Evolutionary conservation across 1,140 invertebrate genomes (phyloP).

Genomic region (Drosophila busckii): DNA sequence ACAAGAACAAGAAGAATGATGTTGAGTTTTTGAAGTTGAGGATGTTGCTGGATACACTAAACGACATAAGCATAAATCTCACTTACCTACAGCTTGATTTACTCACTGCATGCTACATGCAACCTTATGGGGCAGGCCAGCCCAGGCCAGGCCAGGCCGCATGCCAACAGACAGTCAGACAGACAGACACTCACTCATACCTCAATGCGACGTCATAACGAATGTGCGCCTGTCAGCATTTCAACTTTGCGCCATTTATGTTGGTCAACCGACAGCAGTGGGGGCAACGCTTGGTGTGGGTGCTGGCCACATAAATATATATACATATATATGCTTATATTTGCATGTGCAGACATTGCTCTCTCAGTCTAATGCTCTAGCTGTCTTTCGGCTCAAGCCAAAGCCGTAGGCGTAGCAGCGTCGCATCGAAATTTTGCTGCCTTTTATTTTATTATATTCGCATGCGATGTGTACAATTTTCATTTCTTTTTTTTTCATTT

Average conservation of each 20-base stretch:
- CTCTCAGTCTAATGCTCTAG: conserved; percentile 6
- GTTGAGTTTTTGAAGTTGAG: conserved; percentile 23
- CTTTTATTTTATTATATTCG: not conserved
- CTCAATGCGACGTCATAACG: conserved; percentile 64
- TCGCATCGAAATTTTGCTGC: not conserved
- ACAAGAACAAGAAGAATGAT: conserved; percentile 13
- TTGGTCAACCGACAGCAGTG: conserved; percentile 65
- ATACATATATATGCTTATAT: too few species aligned
- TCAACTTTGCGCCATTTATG: conserved; percentile 77
- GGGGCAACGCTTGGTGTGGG: conserved; percentile 39
- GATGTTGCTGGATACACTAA: conserved; percentile 69
- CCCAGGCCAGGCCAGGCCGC: conserved; percentile 5
- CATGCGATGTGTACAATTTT: too few species aligned
- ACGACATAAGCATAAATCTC: conserved; percentile 74
- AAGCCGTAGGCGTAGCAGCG: conserved; percentile 50
- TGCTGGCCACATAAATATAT: conserved; percentile 47
- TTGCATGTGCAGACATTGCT: conserved; percentile 61
- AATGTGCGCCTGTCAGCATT: conserved; percentile 74
- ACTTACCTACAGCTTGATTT: conserved; percentile 76
- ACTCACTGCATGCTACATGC: conserved; percentile 44
- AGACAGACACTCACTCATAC: conserved; percentile 13
- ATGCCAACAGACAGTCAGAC: conserved; percentile 16
- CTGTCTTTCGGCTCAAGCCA: conserved; percentile 8
- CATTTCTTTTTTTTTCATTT: conserved; percentile 20
- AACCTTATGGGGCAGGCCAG: conserved; percentile 6